A percentile compares a stretch with the other conserved stretches of the same genome.
phyloP scores from a whole-genome alignment of 2,888 invertebrate genomes.

The Pachydiplax longipennis region DNA sequence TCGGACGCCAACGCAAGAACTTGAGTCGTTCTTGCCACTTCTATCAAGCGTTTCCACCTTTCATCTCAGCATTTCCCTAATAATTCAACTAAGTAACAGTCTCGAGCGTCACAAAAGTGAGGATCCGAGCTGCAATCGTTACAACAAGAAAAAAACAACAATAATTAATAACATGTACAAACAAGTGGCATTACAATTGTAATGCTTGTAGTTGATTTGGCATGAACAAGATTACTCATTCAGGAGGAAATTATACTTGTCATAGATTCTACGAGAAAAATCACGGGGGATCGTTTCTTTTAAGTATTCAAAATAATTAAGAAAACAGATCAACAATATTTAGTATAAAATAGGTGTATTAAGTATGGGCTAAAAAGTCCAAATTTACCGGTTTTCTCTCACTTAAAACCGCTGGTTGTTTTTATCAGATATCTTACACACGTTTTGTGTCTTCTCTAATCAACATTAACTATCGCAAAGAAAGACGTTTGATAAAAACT shows the following conservation, averaged over 20 bases:
- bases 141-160: constrained; percentile 31
- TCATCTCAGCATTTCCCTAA: neutral
- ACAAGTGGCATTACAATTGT: constrained; percentile 44
- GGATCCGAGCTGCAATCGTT: constrained; percentile 5
- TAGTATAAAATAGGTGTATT: constrained; percentile 30
- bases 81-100: constrained; percentile 33
- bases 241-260: constrained; percentile 37
- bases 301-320: constrained; percentile 18
- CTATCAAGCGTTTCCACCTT: neutral
- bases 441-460: neutral
- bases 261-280: constrained; percentile 31
- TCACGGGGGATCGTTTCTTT: neutral
- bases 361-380: constrained; percentile 12
- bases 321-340: constrained; percentile 38
- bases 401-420: neutral
- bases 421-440: neutral
- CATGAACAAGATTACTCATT: constrained; percentile 44
- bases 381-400: neutral
- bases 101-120: constrained; percentile 34
- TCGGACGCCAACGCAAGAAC: neutral
- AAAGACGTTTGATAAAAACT: neutral
- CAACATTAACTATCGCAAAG: constrained; percentile 8
- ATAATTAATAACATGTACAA: constrained; percentile 43
- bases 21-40: neutral
- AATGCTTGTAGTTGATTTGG: constrained; percentile 43